Percentiles rank a stretch among this genome's conserved stretches.
These are phyloP conservation scores for Eleutherodactylus coqui DNA, from an alignment of 2,797 vertebrate species.

Conservation along the genomic window DNA sequence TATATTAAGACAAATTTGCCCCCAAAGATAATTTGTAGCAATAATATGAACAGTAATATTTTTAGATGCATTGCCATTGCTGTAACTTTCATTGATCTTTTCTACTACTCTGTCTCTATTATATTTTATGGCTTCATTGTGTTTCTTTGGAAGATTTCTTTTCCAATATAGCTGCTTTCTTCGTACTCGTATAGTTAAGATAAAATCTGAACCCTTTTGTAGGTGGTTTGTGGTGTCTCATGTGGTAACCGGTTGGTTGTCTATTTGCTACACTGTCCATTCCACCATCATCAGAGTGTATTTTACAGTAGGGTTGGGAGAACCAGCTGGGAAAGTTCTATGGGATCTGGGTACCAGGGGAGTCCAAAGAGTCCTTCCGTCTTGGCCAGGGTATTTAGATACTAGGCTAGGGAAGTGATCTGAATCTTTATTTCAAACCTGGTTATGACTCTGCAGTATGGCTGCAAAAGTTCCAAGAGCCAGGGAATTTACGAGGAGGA, in stretches of 20 bases:
- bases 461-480: too few species aligned
- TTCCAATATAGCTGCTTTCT: neutral
- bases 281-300: neutral
- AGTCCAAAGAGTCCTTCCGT: too few species aligned
- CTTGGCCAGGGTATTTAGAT: too few species aligned
- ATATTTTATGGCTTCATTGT: constrained; percentile 46
- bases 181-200: neutral
- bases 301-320: neutral
- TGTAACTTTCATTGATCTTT: constrained; percentile 46
- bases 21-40: constrained; percentile 36
- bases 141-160: constrained; percentile 2
- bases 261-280: neutral
- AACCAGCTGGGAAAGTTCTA: too few species aligned
- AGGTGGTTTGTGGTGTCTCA: neutral
- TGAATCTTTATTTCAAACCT: too few species aligned
- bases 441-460: too few species aligned
- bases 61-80: constrained; percentile 38
- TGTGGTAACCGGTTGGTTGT: neutral
- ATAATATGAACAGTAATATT: constrained; percentile 43
- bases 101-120: constrained; percentile 24
- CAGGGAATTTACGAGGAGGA: too few species aligned
- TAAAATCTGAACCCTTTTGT: neutral
- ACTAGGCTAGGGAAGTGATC: too few species aligned
- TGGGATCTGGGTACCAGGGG: too few species aligned
- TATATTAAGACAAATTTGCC: constrained; percentile 48